These are phyloP conservation scores for Ferdinandea cuprea DNA, from an alignment of 2,888 invertebrate genomes.

Conservation along the genomic window DNA sequence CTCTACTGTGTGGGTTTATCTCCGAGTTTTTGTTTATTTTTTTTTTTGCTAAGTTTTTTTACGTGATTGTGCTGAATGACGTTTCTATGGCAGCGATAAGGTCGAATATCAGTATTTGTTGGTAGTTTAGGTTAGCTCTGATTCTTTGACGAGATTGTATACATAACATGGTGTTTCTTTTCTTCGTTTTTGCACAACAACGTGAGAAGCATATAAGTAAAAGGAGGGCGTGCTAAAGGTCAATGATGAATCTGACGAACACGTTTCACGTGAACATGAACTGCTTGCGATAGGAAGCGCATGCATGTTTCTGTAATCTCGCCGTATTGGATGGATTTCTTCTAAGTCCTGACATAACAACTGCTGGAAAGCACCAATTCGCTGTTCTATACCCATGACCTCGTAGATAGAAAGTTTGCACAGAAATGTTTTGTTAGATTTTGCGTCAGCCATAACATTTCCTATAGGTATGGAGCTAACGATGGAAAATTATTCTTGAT, in stretches of 20 bases:
- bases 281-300: conserved; percentile 26
- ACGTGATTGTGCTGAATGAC: conserved; percentile 3
- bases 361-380: background rate
- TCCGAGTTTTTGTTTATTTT: background rate
- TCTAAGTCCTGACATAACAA: background rate
- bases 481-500: no score
- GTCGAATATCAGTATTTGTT: background rate
- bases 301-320: conserved; percentile 3
- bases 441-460: no score
- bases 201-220: background rate
- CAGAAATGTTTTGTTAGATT: background rate
- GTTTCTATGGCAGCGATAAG: conserved; percentile 18
- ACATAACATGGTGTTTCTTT: no score
- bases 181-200: conserved; percentile 4
- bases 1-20: conserved; percentile 33
- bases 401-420: background rate
- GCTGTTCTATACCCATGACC: background rate
- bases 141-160: background rate
- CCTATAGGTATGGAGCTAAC: no score
- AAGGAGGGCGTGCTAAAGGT: conserved; percentile 31
- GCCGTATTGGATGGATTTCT: background rate
- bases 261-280: conserved; percentile 46
- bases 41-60: background rate
- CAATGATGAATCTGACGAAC: conserved; percentile 43
- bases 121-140: background rate